phyloP scores from a whole-genome alignment of 2,113 vertebrate species.

The Strix aluco region DNA sequence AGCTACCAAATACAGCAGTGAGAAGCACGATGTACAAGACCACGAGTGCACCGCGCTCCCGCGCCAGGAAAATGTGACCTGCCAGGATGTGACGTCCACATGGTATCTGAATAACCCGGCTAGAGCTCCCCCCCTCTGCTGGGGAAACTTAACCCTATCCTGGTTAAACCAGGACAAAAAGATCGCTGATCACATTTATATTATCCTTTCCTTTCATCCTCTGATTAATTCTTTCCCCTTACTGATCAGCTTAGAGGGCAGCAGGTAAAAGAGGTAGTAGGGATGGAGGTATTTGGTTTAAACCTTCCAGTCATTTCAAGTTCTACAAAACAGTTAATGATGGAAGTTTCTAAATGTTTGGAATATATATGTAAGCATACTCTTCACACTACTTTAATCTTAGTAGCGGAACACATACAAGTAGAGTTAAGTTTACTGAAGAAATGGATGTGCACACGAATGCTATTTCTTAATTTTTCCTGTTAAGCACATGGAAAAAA shows the following conservation, averaged over 20 bases:
- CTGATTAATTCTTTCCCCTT: neutral
- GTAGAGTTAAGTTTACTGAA: neutral
- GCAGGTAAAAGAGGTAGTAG: neutral
- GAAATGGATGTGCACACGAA: too few species aligned
- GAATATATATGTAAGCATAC: neutral
- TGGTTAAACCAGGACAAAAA: neutral
- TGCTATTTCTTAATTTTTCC: too few species aligned
- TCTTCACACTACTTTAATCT: neutral
- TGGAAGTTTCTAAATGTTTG: neutral
- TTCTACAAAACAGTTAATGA: neutral
- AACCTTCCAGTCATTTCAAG: neutral
- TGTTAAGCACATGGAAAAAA: neutral
- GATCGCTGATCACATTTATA: rapidly evolving
- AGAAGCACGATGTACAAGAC: too few species aligned
- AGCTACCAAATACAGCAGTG: too few species aligned
- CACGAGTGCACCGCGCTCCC: too few species aligned
- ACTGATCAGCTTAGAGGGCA: neutral
- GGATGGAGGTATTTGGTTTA: neutral
- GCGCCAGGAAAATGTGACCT: too few species aligned
- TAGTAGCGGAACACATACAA: neutral
- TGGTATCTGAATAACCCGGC: too few species aligned
- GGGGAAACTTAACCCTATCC: too few species aligned
- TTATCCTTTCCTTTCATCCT: neutral
- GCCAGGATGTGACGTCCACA: too few species aligned
- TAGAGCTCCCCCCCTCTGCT: too few species aligned